These are phyloP conservation scores for Timema cristinae DNA, from an alignment of 2,888 invertebrate genomes.

Conservation along the genomic window DNA sequence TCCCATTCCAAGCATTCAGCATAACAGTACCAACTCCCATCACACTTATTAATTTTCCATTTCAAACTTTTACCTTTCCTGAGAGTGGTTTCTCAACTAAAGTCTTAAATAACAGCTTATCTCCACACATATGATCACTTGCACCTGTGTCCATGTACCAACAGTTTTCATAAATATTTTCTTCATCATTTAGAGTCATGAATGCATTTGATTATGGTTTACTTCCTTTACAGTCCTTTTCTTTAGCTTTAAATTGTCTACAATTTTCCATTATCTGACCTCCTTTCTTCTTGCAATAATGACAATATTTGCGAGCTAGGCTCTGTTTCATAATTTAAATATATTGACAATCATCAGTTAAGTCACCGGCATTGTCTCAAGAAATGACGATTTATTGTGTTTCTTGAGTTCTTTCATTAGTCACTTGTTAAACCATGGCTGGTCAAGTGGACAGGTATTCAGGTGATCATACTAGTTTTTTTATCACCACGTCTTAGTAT, in stretches of 20 bases:
- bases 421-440: no score
- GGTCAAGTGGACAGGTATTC: no score
- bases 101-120: not conserved
- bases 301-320: no score
- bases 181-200: not conserved
- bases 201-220: not conserved
- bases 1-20: not conserved
- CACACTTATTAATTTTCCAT: not conserved
- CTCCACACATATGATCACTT: not conserved
- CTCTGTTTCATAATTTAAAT: no score
- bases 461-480: no score
- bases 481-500: no score
- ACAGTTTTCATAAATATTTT: not conserved
- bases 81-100: not conserved
- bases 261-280: not conserved
- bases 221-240: not conserved
- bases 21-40: not conserved
- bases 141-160: not conserved
- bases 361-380: no score
- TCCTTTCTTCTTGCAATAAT: not conserved
- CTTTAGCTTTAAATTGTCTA: not conserved
- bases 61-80: not conserved
- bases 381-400: no score
- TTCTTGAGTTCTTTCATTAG: no score
- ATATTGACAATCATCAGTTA: no score